Evolutionary conservation across 2,113 vertebrate species (phyloP), one percentile per base, ranked within the genome.

Genomic region (Otocyon megalotis): DNA sequence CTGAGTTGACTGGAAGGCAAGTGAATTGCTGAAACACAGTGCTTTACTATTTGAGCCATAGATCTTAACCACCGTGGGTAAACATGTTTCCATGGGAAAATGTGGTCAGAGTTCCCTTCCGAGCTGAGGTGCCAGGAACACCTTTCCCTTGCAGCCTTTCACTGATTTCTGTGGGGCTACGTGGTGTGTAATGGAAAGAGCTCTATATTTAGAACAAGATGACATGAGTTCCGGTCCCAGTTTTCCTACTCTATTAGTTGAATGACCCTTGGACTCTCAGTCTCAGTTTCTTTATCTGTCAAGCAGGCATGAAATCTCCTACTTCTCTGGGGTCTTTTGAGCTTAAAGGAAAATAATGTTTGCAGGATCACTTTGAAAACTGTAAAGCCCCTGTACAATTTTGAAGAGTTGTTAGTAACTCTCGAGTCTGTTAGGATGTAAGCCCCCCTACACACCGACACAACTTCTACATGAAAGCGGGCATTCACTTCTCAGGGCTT

Each of bases 11-110:
- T 48, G 20, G 63, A 67, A 90, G 48, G 53, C 69, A 53, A 96
- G 81, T 0, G 10, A 83, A 32, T 14, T 60, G 63, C 92, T 77
- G 43, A 72, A 92, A 74, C 69, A 96, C 37, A 97, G 84, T 17
- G 91, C 88, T 58, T 84, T 79, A 82, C 84, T 96, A 85, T 95
- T 56, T 13, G 53, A 86, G 71, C 53, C 77, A 20, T 2, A 88
- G 80, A 63, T 77, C 77, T 53, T 48, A 88, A 82, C 69, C 81
- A 65, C 82, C n/a, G 11, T 3, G 53, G 60, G 74, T 28, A 28
- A 90, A 88, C 88, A 96, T 94, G 85, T 98, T 97, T 98, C 96
- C 97, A 97, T 80, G 95, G 97, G 96, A 97, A 96, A 97, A 97
- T 95, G 76, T 90, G 96, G 84, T 96, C 96, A 98, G 94, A 93